Evolutionary conservation across 1,140 invertebrate species (phyloP).

Genomic region (Odontomachus brunneus): DNA sequence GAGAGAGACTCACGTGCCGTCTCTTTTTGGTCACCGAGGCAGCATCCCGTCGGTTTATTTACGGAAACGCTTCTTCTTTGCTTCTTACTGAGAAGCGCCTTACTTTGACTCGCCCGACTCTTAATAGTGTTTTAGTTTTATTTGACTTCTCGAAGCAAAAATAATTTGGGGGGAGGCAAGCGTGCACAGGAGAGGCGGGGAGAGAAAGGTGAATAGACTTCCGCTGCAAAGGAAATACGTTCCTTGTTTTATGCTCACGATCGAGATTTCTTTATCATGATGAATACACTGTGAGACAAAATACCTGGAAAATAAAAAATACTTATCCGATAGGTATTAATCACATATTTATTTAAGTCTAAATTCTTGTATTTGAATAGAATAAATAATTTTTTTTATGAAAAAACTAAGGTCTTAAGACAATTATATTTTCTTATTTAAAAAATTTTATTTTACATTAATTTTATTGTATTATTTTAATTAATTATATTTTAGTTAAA

Average conservation of each 20-base stretch:
- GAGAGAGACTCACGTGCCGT: slow-evolving; percentile 28
- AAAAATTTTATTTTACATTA: too few species aligned
- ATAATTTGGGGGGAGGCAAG: slow-evolving; percentile 36
- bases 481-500: too few species aligned
- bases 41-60: slow-evolving; percentile 48
- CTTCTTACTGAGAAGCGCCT: slow-evolving; percentile 36
- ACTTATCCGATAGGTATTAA: too few species aligned
- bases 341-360: too few species aligned
- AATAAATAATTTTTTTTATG: too few species aligned
- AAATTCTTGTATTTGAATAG: too few species aligned
- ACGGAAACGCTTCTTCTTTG: slow-evolving; percentile 53
- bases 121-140: slow-evolving; percentile 47
- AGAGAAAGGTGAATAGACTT: slow-evolving; percentile 22
- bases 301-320: too few species aligned
- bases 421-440: too few species aligned
- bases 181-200: not conserved
- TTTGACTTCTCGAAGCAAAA: slow-evolving; percentile 57
- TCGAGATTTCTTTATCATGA: not conserved
- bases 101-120: slow-evolving; percentile 33
- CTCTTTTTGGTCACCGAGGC: slow-evolving; percentile 49
- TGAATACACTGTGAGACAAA: too few species aligned
- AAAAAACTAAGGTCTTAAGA: too few species aligned
- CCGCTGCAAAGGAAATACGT: not conserved
- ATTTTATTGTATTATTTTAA: too few species aligned
- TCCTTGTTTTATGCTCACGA: not conserved